These are phyloP conservation scores for Torymus tubicola DNA, from an alignment of 2,888 invertebrate genomes.

Conservation along the genomic window DNA sequence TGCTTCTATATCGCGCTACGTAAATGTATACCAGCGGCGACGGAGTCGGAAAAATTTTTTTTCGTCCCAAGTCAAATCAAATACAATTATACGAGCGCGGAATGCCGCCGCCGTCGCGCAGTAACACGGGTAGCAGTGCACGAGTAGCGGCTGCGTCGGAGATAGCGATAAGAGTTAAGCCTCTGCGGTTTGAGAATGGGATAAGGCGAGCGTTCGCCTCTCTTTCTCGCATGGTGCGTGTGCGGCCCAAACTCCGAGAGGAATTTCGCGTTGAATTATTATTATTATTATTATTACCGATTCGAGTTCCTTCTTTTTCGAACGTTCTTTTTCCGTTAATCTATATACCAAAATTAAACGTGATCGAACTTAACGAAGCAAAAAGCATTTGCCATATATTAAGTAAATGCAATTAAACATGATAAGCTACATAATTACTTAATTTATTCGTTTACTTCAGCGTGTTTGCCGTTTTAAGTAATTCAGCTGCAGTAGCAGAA, in stretches of 20 bases:
- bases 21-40: conserved; percentile 29
- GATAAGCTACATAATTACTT: too few species aligned
- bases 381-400: too few species aligned
- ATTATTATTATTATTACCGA: too few species aligned
- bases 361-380: too few species aligned
- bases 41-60: conserved; percentile 44
- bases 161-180: conserved; percentile 72
- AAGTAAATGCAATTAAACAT: too few species aligned
- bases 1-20: conserved; percentile 29
- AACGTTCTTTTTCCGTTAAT: too few species aligned
- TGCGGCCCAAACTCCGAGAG: conserved; percentile 1
- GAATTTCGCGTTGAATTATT: too few species aligned
- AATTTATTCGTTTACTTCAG: too few species aligned
- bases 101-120: conserved; percentile 29
- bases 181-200: conserved; percentile 45
- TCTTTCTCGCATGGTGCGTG: neutral
- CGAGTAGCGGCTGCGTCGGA: conserved; percentile 60
- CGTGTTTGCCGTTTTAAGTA: too few species aligned
- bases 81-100: conserved; percentile 40
- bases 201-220: conserved; percentile 46
- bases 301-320: too few species aligned
- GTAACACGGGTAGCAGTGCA: conserved; percentile 71
- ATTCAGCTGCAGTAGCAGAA: too few species aligned
- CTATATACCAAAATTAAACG: too few species aligned
- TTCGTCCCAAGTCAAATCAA: conserved; percentile 45